phyloP scores from a whole-genome alignment of 2,113 vertebrate genomes.

The Phaethon lepturus region DNA sequence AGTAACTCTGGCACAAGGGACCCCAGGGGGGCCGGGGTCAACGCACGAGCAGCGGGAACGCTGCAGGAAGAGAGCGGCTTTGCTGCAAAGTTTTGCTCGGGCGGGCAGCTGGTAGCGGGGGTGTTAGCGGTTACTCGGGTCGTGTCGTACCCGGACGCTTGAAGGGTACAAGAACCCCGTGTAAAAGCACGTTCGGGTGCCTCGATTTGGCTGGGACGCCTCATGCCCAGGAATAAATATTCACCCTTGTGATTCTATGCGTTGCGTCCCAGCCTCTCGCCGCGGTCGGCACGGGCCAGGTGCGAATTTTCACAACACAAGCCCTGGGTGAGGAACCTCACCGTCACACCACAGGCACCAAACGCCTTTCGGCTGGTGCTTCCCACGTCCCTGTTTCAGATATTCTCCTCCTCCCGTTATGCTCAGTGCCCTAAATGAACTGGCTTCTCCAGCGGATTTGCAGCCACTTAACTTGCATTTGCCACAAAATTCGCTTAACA shows the following conservation, averaged over 20 bases:
- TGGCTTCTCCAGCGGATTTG: neutral
- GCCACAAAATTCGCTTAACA: neutral
- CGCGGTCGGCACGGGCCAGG: accelerated
- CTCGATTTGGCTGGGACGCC: neutral
- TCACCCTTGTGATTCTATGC: neutral
- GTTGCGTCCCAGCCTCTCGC: neutral
- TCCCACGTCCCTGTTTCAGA: neutral
- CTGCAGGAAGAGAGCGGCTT: accelerated
- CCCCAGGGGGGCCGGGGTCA: neutral
- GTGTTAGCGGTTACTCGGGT: neutral
- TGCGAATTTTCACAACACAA: neutral
- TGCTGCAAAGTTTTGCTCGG: neutral
- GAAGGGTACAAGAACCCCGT: neutral
- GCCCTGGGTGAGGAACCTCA: neutral
- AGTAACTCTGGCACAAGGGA: neutral
- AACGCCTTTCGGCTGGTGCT: neutral
- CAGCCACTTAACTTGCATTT: neutral
- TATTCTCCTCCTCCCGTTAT: accelerated
- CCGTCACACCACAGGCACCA: neutral
- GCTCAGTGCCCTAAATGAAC: neutral
- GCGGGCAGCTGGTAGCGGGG: accelerated
- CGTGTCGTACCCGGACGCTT: accelerated
- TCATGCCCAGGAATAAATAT: neutral
- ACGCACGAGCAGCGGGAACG: neutral
- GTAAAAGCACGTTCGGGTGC: neutral